Conservation (phyloP, 2,113 vertebrate species). For the Guaruba guarouba region DNA sequence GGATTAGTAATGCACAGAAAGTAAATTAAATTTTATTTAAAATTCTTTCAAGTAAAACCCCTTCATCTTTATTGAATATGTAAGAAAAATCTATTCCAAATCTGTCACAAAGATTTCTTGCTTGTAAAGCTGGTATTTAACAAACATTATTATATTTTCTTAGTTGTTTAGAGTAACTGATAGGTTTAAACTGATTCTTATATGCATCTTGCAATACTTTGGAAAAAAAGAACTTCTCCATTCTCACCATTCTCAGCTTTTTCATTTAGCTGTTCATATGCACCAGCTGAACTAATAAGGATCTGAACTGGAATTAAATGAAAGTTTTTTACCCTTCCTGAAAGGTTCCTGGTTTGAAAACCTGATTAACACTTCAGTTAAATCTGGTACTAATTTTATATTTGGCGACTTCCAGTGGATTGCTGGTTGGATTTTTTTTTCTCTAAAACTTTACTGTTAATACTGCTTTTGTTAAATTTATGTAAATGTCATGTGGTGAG, state of each 20-base stretch:
- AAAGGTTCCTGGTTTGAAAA: background rate
- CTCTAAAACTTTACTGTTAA: background rate
- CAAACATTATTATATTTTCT: background rate
- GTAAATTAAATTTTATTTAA: background rate
- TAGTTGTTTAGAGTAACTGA: background rate
- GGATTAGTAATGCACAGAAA: background rate
- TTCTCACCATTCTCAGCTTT: background rate
- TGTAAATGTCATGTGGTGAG: background rate
- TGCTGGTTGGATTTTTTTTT: background rate
- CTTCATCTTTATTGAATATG: background rate
- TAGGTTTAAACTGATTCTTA: background rate
- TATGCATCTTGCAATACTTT: background rate
- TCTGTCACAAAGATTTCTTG: background rate
- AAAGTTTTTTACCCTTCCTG: background rate
- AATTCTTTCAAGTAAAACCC: fast-evolving
- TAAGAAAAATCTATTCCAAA: background rate
- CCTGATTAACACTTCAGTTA: background rate
- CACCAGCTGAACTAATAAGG: background rate
- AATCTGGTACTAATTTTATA: background rate
- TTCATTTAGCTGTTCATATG: background rate
- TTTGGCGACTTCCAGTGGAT: background rate
- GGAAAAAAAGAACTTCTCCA: background rate
- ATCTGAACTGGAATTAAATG: background rate
- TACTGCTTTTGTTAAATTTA: background rate
- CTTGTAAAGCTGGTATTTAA: background rate